Evolutionary conservation across 2,888 invertebrate genomes (phyloP).

Genomic region (Nymphalis urticae): DNA sequence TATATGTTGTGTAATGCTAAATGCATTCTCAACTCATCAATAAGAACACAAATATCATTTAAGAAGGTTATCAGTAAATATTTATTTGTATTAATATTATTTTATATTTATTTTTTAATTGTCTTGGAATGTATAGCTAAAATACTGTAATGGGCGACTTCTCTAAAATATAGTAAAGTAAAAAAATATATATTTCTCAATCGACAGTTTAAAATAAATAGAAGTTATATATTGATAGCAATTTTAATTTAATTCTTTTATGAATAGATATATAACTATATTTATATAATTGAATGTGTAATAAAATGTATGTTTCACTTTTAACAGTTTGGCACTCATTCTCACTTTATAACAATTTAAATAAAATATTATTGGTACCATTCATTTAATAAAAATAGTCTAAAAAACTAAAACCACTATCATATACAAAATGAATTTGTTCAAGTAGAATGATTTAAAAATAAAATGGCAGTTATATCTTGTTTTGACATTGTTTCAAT

Average conservation of each 20-base stretch:
- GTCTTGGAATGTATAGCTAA: conserved; percentile 25
- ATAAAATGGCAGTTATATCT: not conserved
- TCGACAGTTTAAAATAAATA: not conserved
- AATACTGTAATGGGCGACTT: conserved; percentile 11
- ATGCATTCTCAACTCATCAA: not conserved
- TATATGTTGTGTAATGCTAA: no score
- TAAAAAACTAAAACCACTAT: not conserved
- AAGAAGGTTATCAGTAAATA: not conserved
- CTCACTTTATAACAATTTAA: conserved; percentile 5
- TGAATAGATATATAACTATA: not conserved
- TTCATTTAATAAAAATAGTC: not conserved
- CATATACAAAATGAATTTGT: not conserved
- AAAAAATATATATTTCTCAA: not conserved
- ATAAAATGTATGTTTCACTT: conserved; percentile 1
- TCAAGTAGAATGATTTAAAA: not conserved
- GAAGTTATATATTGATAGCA: not conserved
- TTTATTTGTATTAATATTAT: not conserved
- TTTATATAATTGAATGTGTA: not conserved
- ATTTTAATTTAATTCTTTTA: not conserved
- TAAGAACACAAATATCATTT: not conserved
- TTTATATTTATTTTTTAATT: conserved; percentile 2
- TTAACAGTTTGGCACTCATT: conserved; percentile 6
- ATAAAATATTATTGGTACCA: conserved; percentile 1
- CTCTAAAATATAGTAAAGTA: not conserved
- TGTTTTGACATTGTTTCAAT: not conserved